Conservation (phyloP, 1,140 invertebrate genomes). For the Hylaeus volcanicus region DNA sequence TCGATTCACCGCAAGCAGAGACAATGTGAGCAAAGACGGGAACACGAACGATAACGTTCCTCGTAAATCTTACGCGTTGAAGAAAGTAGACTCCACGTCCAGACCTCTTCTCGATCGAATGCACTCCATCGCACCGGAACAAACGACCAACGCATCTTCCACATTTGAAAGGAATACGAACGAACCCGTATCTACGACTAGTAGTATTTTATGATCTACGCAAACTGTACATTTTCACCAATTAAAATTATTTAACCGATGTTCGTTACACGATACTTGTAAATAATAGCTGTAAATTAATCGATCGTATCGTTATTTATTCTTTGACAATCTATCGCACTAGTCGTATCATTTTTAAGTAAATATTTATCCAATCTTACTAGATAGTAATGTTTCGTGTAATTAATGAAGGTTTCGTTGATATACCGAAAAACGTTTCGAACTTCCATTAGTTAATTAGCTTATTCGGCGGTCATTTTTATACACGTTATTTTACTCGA, state of each 20-base stretch:
- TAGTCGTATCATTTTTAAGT: background rate
- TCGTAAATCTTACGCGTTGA: slow-evolving; percentile 38
- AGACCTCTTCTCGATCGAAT: slow-evolving; percentile 43
- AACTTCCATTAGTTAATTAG: background rate
- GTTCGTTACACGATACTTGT: slow-evolving; percentile 1
- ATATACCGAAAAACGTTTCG: background rate
- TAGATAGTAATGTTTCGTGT: background rate
- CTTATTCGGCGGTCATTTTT: background rate
- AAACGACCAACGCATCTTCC: slow-evolving; percentile 48
- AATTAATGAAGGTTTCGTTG: background rate
- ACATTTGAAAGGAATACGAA: slow-evolving; percentile 32
- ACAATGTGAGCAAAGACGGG: slow-evolving; percentile 5
- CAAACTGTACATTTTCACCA: background rate
- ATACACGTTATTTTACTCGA: background rate
- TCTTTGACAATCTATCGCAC: background rate
- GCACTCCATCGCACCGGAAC: slow-evolving; percentile 39
- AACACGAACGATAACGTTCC: slow-evolving; percentile 38
- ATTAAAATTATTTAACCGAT: background rate
- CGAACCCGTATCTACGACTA: slow-evolving; percentile 51
- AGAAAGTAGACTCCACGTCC: slow-evolving; percentile 33
- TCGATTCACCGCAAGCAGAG: slow-evolving; percentile 40
- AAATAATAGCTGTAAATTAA: slow-evolving; percentile 17
- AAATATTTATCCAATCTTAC: background rate
- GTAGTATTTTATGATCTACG: slow-evolving; percentile 48
- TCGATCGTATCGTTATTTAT: slow-evolving; percentile 20